A percentile compares a stretch with the other conserved stretches of the same genome.
These are phyloP conservation scores for Lutraria rhynchaena DNA, from an alignment of 1,140 invertebrate genomes.

Conservation along the genomic window DNA sequence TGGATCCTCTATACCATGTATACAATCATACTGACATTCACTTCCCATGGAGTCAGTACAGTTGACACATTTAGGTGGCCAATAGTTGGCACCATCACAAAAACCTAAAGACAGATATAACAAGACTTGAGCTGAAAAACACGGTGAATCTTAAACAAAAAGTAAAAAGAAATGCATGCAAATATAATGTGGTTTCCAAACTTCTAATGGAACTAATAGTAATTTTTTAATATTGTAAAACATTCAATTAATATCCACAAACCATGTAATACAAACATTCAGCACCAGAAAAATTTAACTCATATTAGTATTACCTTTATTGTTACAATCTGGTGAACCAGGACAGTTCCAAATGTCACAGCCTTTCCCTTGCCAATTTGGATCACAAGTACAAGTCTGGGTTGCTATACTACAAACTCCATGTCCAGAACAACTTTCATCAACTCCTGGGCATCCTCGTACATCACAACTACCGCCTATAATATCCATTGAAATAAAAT, in stretches of 20 bases:
- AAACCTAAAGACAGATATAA: conserved; percentile 52
- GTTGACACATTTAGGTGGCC: conserved; percentile 72
- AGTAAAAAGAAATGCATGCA: too few species aligned
- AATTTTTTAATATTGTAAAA: too few species aligned
- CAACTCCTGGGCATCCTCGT: conserved; percentile 70
- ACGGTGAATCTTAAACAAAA: too few species aligned
- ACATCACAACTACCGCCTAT: conserved; percentile 66
- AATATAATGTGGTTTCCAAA: too few species aligned
- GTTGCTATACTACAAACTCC: conserved; percentile 77
- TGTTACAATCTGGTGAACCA: conserved; percentile 70
- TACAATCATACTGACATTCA: conserved; percentile 72
- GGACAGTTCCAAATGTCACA: conserved; percentile 70
- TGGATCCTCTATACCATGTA: conserved; percentile 69
- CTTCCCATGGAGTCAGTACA: conserved; percentile 71
- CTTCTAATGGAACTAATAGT: too few species aligned
- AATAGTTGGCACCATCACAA: conserved; percentile 66
- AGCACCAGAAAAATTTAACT: too few species aligned
- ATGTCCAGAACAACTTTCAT: conserved; percentile 77
- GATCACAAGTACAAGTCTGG: conserved; percentile 71
- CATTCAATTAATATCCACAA: too few species aligned
- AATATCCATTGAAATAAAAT: too few species aligned
- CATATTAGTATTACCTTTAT: too few species aligned
- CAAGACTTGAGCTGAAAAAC: too few species aligned
- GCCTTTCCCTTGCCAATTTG: conserved; percentile 68
- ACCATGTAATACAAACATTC: too few species aligned